Percentiles rank a stretch among this genome's conserved stretches.
Conservation (phyloP, 2,113 vertebrate species). For the Brachyistius frenatus region DNA sequence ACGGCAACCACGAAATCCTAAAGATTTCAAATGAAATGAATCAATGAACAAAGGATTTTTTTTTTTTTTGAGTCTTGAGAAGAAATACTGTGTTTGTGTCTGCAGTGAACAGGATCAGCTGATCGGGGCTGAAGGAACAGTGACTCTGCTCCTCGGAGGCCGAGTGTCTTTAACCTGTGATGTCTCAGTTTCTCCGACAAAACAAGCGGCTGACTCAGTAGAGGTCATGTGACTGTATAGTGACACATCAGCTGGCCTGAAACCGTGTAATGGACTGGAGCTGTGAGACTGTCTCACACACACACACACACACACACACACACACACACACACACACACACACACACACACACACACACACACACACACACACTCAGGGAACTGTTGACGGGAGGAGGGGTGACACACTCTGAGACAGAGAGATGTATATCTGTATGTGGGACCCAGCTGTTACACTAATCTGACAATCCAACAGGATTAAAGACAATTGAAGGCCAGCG, state of each 20-base stretch:
- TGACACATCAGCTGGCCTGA: constrained; percentile 61
- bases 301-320: constrained; percentile 25
- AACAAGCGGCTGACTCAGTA: constrained; percentile 45
- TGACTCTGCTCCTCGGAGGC: not conserved
- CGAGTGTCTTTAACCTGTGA: constrained; percentile 42
- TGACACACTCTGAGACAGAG: constrained; percentile 34
- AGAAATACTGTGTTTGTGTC: not conserved
- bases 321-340: constrained; percentile 32
- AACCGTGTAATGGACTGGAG: constrained; percentile 59
- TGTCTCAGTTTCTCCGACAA: constrained; percentile 13
- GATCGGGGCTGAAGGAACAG: constrained; percentile 1
- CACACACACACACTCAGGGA: constrained; percentile 31
- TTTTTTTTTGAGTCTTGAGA: too few species aligned
- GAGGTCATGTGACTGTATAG: constrained; percentile 61
- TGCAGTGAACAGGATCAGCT: constrained; percentile 14
- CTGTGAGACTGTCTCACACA: constrained; percentile 42
- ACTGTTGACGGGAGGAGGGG: constrained; percentile 38
- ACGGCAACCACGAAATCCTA: not conserved
- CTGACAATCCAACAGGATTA: constrained; percentile 80
- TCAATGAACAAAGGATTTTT: too few species aligned
- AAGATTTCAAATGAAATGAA: too few species aligned
- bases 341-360: constrained; percentile 21
- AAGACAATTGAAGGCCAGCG: constrained; percentile 50
- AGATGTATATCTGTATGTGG: constrained; percentile 73
- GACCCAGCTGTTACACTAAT: constrained; percentile 82